Conservation (phyloP, 1,140 invertebrate species). For the Ruditapes philippinarum region DNA sequence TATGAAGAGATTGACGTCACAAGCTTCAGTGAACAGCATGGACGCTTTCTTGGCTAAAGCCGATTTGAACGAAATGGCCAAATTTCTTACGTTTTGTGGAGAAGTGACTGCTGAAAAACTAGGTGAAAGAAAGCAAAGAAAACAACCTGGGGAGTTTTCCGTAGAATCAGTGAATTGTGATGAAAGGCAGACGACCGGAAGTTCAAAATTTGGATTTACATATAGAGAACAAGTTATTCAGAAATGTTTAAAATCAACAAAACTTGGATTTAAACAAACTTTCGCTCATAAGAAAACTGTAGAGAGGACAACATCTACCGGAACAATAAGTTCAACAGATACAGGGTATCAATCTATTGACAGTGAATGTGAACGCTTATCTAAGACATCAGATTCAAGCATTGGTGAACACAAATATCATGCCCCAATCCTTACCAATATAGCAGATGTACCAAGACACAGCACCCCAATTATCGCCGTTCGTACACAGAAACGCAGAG, state of each 20-base stretch:
- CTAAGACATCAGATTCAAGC: neutral
- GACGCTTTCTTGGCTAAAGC: slow-evolving; percentile 57
- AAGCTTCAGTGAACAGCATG: slow-evolving; percentile 57
- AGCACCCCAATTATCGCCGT: slow-evolving; percentile 15
- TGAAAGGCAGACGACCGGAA: neutral
- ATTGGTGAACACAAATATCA: neutral
- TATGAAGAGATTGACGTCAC: slow-evolving; percentile 21
- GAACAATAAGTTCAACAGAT: slow-evolving; percentile 47
- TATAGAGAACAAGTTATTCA: neutral
- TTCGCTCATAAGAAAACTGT: slow-evolving; percentile 9
- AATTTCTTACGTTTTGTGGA: slow-evolving; percentile 50
- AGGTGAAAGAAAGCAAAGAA: neutral
- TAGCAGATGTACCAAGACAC: slow-evolving; percentile 5
- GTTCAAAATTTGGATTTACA: neutral
- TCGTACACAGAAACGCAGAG: neutral
- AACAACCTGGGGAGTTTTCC: neutral
- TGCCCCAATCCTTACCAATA: neutral
- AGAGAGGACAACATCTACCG: slow-evolving; percentile 15
- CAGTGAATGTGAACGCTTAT: neutral
- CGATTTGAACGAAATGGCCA: slow-evolving; percentile 47
- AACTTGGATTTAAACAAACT: slow-evolving; percentile 45
- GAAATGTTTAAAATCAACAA: neutral
- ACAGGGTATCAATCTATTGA: slow-evolving; percentile 46
- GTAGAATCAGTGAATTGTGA: neutral
- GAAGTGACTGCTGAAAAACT: slow-evolving; percentile 45